phyloP scores from a whole-genome alignment of 1,140 invertebrate species.

The Plutomurus gul region DNA sequence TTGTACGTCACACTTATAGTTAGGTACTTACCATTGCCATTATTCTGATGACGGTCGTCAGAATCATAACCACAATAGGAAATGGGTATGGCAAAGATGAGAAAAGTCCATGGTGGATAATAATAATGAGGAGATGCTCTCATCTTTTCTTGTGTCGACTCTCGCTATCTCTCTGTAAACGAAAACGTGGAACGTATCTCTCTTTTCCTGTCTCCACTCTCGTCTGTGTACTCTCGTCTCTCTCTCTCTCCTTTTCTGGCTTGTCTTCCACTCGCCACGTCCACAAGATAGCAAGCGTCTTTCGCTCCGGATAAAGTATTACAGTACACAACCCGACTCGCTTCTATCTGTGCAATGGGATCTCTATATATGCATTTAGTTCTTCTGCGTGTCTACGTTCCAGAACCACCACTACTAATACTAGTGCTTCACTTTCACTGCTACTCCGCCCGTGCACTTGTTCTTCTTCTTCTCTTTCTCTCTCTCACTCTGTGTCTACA shows the following conservation, averaged over 20 bases:
- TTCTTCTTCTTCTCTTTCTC: background rate
- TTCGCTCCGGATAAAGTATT: too few species aligned
- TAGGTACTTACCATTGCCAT: constrained; percentile 33
- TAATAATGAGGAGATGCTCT: constrained; percentile 45
- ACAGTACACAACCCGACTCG: too few species aligned
- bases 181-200: background rate
- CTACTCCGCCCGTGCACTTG: background rate
- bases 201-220: background rate
- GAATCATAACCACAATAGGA: constrained; percentile 48
- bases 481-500: background rate
- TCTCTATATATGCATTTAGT: too few species aligned
- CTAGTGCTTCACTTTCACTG: too few species aligned
- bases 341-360: too few species aligned
- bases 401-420: too few species aligned
- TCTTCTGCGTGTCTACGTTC: too few species aligned
- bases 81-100: constrained; percentile 50
- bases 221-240: too few species aligned
- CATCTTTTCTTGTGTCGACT: constrained; percentile 40
- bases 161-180: background rate
- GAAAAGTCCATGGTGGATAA: constrained; percentile 49
- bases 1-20: constrained; percentile 3
- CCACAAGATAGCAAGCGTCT: too few species aligned
- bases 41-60: constrained; percentile 44
- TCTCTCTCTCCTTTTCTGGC: background rate
- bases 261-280: background rate